phyloP scores from a whole-genome alignment of 1,140 invertebrate species.

The Hormaphis cornu region DNA sequence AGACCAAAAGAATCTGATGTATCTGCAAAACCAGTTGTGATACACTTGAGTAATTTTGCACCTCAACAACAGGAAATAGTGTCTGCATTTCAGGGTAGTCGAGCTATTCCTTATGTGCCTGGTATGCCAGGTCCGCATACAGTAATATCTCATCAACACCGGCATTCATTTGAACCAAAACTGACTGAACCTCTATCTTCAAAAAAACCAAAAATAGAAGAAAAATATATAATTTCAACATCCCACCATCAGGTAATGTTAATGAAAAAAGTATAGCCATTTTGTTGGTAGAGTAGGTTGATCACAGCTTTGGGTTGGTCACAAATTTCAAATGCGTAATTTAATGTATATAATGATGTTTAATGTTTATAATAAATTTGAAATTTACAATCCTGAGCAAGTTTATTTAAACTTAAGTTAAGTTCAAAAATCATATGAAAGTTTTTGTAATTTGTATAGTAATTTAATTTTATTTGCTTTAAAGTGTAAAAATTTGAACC shows the following conservation, averaged over 20 bases:
- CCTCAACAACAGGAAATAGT: conserved; percentile 35
- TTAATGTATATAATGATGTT: no score
- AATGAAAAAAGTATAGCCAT: background rate
- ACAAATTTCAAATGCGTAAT: no score
- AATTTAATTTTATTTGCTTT: no score
- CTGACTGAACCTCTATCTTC: conserved; percentile 34
- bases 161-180: conserved; percentile 16
- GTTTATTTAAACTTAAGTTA: no score
- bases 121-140: conserved; percentile 67
- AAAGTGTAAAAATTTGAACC: no score
- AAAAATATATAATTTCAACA: conserved; percentile 1
- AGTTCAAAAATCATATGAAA: no score
- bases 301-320: no score
- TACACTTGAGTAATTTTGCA: background rate
- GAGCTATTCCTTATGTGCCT: conserved; percentile 68
- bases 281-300: no score
- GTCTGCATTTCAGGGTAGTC: conserved; percentile 49
- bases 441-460: no score
- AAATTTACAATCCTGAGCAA: no score
- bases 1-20: conserved; percentile 10
- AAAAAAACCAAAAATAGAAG: conserved; percentile 23
- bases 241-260: conserved; percentile 20
- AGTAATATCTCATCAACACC: conserved; percentile 26
- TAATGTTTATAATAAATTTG: no score
- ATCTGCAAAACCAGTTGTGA: background rate